These are phyloP conservation scores for Actenoides lindsayi DNA, from an alignment of 2,113 vertebrate species.

Conservation along the genomic window DNA sequence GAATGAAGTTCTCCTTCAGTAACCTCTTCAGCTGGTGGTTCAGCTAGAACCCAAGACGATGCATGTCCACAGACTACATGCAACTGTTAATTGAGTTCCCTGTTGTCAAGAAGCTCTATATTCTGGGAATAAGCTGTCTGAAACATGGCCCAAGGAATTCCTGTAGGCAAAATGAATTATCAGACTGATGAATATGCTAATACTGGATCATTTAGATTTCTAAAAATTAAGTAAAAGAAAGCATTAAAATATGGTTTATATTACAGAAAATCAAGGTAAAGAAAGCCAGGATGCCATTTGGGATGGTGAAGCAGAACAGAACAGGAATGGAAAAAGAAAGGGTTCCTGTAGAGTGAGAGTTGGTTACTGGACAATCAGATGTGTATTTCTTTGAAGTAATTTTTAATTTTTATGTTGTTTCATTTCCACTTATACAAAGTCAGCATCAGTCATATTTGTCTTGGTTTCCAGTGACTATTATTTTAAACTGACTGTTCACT, in stretches of 20 bases:
- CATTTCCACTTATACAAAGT: background rate
- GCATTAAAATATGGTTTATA: background rate
- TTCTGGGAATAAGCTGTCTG: background rate
- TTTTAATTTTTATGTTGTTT: background rate
- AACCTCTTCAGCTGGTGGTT: background rate
- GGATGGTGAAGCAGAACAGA: background rate
- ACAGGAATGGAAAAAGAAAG: background rate
- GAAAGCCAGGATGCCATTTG: background rate
- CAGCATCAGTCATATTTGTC: background rate
- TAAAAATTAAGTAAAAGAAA: background rate
- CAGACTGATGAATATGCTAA: background rate
- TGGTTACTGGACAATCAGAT: constrained; percentile 18
- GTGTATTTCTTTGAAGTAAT: constrained; percentile 16
- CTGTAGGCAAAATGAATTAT: background rate
- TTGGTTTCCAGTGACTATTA: background rate
- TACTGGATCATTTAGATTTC: background rate
- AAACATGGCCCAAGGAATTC: background rate
- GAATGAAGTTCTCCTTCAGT: background rate
- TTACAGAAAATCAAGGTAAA: background rate
- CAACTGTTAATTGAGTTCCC: background rate
- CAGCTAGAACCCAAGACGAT: background rate
- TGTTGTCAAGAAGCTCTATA: background rate
- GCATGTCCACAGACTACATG: fast-evolving
- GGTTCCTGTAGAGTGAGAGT: background rate
- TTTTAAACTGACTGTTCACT: background rate